These are phyloP conservation scores for Mongoloraphidia duomilia DNA, from an alignment of 2,888 invertebrate genomes.

Conservation along the genomic window DNA sequence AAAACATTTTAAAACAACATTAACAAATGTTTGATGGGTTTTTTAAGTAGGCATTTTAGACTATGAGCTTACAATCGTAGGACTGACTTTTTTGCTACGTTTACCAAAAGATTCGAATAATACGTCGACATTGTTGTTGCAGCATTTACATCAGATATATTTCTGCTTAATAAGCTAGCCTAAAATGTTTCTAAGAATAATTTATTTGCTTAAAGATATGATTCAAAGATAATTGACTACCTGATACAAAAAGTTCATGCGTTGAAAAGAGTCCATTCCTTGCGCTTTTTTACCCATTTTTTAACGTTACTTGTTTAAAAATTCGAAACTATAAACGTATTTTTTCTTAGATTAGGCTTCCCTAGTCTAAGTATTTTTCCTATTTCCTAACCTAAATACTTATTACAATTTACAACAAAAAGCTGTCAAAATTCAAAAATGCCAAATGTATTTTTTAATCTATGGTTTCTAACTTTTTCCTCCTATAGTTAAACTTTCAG, in stretches of 20 bases:
- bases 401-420: too few species aligned
- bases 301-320: slow-evolving; percentile 17
- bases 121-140: slow-evolving; percentile 21
- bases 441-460: too few species aligned
- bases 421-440: too few species aligned
- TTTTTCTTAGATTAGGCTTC: too few species aligned
- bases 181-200: slow-evolving; percentile 12
- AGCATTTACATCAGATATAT: slow-evolving; percentile 15
- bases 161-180: slow-evolving; percentile 23
- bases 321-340: too few species aligned
- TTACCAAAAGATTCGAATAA: slow-evolving; percentile 25
- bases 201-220: background rate
- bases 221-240: slow-evolving; percentile 14
- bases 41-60: background rate
- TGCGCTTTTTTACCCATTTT: background rate
- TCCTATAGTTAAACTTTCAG: too few species aligned
- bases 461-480: too few species aligned
- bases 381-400: too few species aligned
- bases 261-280: slow-evolving; percentile 24
- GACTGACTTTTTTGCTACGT: slow-evolving; percentile 28
- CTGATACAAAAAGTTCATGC: slow-evolving; percentile 31
- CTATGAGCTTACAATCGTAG: slow-evolving; percentile 23
- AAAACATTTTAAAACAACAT: slow-evolving; percentile 13
- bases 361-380: too few species aligned
- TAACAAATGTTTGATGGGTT: background rate